phyloP scores from a whole-genome alignment of 2,888 invertebrate species.

The Melinopterus prodromus region DNA sequence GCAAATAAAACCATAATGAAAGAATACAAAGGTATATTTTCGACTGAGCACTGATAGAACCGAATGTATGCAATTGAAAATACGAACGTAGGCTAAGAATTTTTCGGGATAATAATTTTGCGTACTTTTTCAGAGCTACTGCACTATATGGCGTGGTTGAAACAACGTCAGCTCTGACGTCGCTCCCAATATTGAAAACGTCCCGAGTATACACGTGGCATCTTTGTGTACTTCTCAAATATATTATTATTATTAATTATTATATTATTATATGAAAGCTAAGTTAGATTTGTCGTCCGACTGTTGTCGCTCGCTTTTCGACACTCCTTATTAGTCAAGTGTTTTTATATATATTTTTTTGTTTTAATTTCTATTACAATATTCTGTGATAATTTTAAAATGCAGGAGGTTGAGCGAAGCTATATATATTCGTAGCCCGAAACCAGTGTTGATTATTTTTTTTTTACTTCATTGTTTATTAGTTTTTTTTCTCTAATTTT shows the following conservation, averaged over 20 bases:
- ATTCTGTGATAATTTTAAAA: conserved; percentile 43
- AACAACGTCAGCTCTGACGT: conserved; percentile 4
- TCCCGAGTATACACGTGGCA: background rate
- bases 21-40: too few species aligned
- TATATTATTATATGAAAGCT: conserved; percentile 29
- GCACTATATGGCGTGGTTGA: background rate
- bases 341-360: conserved; percentile 33
- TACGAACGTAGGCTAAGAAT: too few species aligned
- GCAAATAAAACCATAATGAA: too few species aligned
- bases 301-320: conserved; percentile 5
- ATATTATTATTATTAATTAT: conserved; percentile 26
- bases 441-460: background rate
- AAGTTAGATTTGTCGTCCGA: conserved; percentile 22
- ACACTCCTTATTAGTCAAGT: conserved; percentile 25
- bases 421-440: background rate
- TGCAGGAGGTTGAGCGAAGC: conserved; percentile 11
- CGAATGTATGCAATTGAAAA: too few species aligned
- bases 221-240: conserved; percentile 10
- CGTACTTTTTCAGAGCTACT: conserved; percentile 4
- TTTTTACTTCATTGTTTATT: background rate
- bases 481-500: background rate
- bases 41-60: too few species aligned
- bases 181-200: background rate
- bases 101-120: background rate
- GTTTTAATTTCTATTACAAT: conserved; percentile 43